Evolutionary conservation across 2,113 vertebrate genomes (phyloP).

Genomic region (Trichechus manatus): DNA sequence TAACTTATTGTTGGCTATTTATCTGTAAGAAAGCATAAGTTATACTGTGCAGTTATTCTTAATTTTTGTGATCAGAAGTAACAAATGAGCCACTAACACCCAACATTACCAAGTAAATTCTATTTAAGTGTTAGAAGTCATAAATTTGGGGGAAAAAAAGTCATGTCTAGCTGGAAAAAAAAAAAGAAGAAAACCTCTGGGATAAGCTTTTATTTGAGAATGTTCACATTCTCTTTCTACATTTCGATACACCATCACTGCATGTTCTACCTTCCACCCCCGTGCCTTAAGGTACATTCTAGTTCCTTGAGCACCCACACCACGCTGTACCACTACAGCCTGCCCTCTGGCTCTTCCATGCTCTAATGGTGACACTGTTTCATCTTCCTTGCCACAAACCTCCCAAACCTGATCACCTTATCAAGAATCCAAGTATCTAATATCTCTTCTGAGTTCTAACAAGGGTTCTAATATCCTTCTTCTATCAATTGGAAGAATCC

Average conservation of each 20-base stretch:
- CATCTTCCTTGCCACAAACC: not conserved
- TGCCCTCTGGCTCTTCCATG: not conserved
- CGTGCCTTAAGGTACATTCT: not conserved
- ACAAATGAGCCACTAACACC: not conserved
- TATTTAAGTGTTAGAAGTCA: not conserved
- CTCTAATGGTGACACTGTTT: not conserved
- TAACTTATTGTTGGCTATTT: not conserved
- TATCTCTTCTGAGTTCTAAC: not conserved
- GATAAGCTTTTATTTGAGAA: not conserved
- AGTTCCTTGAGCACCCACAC: no score
- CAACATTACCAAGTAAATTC: not conserved
- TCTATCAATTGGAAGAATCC: not conserved
- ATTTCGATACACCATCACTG: not conserved
- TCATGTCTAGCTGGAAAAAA: no score
- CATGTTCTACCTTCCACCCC: fast-evolving
- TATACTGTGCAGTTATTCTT: not conserved
- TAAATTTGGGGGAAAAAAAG: not conserved
- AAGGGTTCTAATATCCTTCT: not conserved
- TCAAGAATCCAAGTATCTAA: conserved; percentile 5
- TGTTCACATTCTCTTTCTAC: not conserved
- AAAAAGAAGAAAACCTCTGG: not conserved
- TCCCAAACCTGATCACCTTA: not conserved
- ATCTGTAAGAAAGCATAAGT: not conserved
- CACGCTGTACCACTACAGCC: not conserved
- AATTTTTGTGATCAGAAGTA: not conserved